Percentiles rank a stretch among this genome's conserved stretches.
phyloP scores from a whole-genome alignment of 2,113 vertebrate species.

The Tachysurus fulvidraco region DNA sequence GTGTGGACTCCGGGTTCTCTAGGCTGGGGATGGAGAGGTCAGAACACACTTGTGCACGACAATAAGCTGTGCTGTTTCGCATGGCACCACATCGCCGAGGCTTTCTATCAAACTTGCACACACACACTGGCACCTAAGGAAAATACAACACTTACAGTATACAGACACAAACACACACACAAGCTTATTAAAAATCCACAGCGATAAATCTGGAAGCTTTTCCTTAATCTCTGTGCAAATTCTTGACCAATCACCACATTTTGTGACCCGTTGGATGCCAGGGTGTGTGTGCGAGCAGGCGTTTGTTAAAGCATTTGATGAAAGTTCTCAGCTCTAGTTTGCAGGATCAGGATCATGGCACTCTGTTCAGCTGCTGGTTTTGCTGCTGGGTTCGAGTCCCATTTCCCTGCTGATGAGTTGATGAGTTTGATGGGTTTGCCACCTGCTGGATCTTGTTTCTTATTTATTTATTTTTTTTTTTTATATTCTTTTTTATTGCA shows the following conservation, averaged over 20 bases:
- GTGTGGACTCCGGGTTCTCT: slow-evolving; percentile 72
- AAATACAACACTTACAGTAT: neutral
- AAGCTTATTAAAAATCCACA: neutral
- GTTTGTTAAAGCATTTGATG: slow-evolving; percentile 64
- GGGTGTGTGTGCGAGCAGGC: slow-evolving; percentile 40
- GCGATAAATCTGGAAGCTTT: neutral
- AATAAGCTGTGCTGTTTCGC: slow-evolving; percentile 74
- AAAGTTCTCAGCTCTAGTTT: slow-evolving; percentile 69
- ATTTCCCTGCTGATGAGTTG: slow-evolving; percentile 63
- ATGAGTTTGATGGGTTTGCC: slow-evolving; percentile 65
- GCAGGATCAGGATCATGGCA: slow-evolving; percentile 67
- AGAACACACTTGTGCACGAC: slow-evolving; percentile 76
- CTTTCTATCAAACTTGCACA: slow-evolving; percentile 69
- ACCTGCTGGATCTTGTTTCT: slow-evolving; percentile 55
- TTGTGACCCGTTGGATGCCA: slow-evolving; percentile 43
- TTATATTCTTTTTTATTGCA: slow-evolving; percentile 13
- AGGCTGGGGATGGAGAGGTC: slow-evolving; percentile 81
- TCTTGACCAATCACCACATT: neutral
- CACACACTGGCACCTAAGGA: slow-evolving; percentile 52
- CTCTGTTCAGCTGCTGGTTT: slow-evolving; percentile 55
- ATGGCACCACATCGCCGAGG: slow-evolving; percentile 70
- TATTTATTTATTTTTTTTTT: slow-evolving; percentile 25
- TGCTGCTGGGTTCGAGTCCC: slow-evolving; percentile 62
- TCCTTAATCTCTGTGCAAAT: neutral
- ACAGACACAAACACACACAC: neutral